Evolutionary conservation across 2,888 invertebrate genomes (phyloP).

Genomic region (Ichneumoninae sp.): DNA sequence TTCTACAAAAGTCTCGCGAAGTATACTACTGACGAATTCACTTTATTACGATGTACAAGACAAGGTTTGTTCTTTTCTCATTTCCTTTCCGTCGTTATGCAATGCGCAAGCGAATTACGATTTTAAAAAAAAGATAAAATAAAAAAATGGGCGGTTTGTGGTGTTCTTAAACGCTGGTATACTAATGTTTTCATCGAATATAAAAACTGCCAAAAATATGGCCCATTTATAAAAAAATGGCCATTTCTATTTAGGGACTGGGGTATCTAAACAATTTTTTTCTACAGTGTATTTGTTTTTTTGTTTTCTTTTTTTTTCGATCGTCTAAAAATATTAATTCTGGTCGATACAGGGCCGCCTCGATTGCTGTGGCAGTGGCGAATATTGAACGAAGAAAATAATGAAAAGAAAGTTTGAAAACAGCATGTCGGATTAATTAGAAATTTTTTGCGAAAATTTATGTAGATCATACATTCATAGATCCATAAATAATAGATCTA

Average conservation of each 20-base stretch:
- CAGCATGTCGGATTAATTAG: background rate
- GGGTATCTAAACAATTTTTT: constrained; percentile 54
- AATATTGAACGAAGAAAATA: background rate
- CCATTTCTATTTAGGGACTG: constrained; percentile 40
- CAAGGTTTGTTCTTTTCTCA: constrained; percentile 15
- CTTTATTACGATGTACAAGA: constrained; percentile 47
- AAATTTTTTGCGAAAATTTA: background rate
- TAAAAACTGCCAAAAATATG: constrained; percentile 77
- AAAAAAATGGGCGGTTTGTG: background rate
- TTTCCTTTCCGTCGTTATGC: constrained; percentile 39
- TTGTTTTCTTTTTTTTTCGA: constrained; percentile 8
- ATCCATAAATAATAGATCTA: background rate
- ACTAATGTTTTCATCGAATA: constrained; percentile 51
- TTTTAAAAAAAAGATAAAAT: constrained; percentile 20
- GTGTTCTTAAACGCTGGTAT: constrained; percentile 22
- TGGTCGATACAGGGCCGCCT: constrained; percentile 30
- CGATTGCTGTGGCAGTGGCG: constrained; percentile 56
- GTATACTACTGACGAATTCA: constrained; percentile 45
- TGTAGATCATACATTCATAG: background rate
- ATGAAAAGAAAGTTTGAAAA: background rate
- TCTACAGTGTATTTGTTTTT: constrained; percentile 47
- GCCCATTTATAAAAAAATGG: constrained; percentile 47
- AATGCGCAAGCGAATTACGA: constrained; percentile 48
- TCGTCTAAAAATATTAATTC: constrained; percentile 49
- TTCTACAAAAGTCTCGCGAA: constrained; percentile 52